A percentile compares a stretch with the other conserved stretches of the same genome.
phyloP scores from a whole-genome alignment of 2,113 vertebrate species.

The Vanacampus margaritifer region DNA sequence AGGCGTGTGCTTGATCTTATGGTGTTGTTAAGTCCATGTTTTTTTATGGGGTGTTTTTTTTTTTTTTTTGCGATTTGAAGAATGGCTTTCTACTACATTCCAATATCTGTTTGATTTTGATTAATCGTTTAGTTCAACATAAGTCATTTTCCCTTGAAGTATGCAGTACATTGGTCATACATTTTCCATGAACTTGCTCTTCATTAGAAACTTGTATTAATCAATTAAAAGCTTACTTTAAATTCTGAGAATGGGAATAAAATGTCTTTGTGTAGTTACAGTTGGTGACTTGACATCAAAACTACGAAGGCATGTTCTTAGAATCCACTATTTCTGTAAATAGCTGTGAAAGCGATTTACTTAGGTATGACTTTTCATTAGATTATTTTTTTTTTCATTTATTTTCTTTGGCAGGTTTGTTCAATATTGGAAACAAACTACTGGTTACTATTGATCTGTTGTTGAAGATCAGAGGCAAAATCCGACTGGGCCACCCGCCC shows the following conservation, averaged over 20 bases:
- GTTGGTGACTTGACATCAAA: background rate
- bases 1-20: no score
- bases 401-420: constrained; percentile 78
- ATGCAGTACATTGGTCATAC: no score
- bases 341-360: background rate
- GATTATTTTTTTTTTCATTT: background rate
- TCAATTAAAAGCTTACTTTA: background rate
- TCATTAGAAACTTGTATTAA: background rate
- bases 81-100: no score
- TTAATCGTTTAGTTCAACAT: no score
- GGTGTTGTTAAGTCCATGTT: no score
- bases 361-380: background rate
- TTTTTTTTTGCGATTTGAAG: background rate
- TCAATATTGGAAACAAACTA: constrained; percentile 92
- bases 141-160: no score
- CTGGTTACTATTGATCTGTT: constrained; percentile 92
- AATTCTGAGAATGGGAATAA: background rate
- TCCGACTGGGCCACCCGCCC: constrained; percentile 86
- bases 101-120: no score
- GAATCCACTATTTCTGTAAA: background rate
- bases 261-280: background rate
- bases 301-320: background rate
- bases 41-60: background rate
- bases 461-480: constrained; percentile 84
- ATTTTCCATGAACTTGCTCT: no score